Base-by-base conservation (phyloP, 2,113 vertebrate species). In the Salminus brasiliensis region DNA sequence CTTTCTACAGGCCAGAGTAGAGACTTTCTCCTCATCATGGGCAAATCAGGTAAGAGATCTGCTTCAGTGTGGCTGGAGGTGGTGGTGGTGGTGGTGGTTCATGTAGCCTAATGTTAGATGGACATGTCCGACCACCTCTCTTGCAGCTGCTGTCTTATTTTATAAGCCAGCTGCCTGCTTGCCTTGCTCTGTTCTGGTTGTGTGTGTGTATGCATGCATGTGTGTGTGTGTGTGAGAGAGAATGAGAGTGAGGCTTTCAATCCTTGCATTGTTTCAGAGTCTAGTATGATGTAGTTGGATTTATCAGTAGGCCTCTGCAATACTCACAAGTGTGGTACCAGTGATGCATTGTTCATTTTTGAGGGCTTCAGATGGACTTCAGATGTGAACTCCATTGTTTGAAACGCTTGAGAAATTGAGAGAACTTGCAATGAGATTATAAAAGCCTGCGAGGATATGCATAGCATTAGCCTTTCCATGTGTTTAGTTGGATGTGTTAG, bases 1-100 rank as follows among this genome's bases (percentile, higher is more conserved):
- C 49, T 27, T 67, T 45, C 23, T 67, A 49, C 41, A 71, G 74
- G 29, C 13, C 77, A 23, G 13, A 78, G 57, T 45, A 15, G 59
- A 74, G 30, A 78, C 13, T 47, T 69, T 71, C 71, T 49, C 75
- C 72, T 77, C 83, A 87, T 75, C 74, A 94, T 94, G 93, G 93
- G 93, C 45, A 94, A 93, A 79, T 93, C 93, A 88, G 92, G 93
- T 94, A 87, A 88, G 90, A 57, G 9, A 45, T 16, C 11, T 45
- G 34, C 13, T n/a, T 29, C 21, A 27, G 3, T 80, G 13, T 62
- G 21, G 29, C 12, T 32, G 7, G 4, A 45, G 30, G 29, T 70
- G 30, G 52, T 29, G 0, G 3, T 27, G 77, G 43, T 53, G 11
- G 30, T 8, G 23, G 1, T 23, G 45, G 41, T 1, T 12, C 30